Evolutionary conservation across 2,797 vertebrate genomes (phyloP), one percentile per base, ranked within the genome.

Genomic region (Danio jaintianensis): DNA sequence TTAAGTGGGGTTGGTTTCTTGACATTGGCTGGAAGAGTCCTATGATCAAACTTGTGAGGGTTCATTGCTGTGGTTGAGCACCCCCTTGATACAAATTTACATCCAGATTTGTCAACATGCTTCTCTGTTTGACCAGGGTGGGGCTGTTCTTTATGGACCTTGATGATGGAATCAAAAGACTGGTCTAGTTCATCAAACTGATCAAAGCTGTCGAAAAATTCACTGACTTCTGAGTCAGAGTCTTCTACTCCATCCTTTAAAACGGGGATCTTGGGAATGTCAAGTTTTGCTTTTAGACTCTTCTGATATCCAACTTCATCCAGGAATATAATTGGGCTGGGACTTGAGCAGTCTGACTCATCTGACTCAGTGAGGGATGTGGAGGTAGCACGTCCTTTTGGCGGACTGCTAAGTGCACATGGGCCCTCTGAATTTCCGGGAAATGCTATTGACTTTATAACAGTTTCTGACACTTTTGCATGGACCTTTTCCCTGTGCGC

Each of bases 121-220:
- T 92, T 95, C 74, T 92, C 90, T 0, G 74, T 90, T 55, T 90
- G 90, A 59, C 90, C 90, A 42, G 81, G 79, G 5, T 92, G n/a
- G 38, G 87, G 11, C 48, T 90, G 82, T 85, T 93, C 91, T 59
- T 88, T 90, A 50, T 85, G 79, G 63, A 85, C 75, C 38, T 90
- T 89, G 80, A 82, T 89, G 64, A 87, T 79, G 20, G 86, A 88
- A 85, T 96, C 95, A 85, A 93, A 86, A 82, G 91, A 90, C 88
- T 95, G 92, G 11, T 97, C 96, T 66, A 96, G 88, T 66, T 98
- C 97, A 89, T 99, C 98, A 77, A 99, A 97, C 78, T 95, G 97
- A 92, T 99, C 98, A 90, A 99, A 99, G 86, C 98, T 99, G 91
- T 99, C 98, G 85, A 99, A 99, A 93, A 99, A 99, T 86, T 99